Percentiles rank a stretch among this genome's conserved stretches.
phyloP scores from a whole-genome alignment of 2,113 vertebrate species.

The Mastomys coucha region DNA sequence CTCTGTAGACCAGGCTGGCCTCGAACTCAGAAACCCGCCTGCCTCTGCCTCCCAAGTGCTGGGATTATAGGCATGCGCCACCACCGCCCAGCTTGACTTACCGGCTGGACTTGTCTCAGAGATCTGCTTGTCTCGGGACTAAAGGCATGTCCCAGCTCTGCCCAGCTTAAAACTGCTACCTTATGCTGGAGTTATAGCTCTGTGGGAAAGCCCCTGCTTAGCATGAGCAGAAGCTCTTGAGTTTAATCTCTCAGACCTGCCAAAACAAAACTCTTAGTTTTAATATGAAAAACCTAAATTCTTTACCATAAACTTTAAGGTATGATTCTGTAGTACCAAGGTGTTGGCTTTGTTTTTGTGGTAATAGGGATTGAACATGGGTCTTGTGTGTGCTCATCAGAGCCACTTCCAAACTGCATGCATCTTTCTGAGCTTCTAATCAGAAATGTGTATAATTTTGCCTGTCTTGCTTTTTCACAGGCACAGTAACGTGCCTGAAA shows the following conservation, averaged over 20 bases:
- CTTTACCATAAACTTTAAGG: background rate
- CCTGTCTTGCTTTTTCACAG: conserved; percentile 82
- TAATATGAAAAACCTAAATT: background rate
- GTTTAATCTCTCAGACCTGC: background rate
- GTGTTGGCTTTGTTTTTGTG: background rate
- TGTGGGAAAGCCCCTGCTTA: background rate
- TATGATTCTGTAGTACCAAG: background rate
- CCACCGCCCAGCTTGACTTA: too few relatives aligned
- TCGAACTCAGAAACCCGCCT: too few relatives aligned
- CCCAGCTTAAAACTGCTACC: background rate
- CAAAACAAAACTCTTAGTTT: background rate
- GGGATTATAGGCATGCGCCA: too few relatives aligned
- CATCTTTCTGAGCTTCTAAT: background rate
- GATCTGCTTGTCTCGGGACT: background rate
- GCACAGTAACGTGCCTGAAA: conserved; percentile 95
- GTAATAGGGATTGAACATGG: background rate
- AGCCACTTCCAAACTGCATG: background rate
- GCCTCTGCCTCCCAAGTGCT: too few relatives aligned
- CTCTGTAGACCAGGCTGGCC: background rate
- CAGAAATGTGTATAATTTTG: background rate
- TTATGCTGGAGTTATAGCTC: background rate
- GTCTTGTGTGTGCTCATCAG: background rate
- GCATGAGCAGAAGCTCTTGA: background rate
- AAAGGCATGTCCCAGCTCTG: background rate
- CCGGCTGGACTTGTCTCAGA: background rate